Conservation (phyloP, 1,140 invertebrate genomes). For the Sycophaga agraensis region DNA sequence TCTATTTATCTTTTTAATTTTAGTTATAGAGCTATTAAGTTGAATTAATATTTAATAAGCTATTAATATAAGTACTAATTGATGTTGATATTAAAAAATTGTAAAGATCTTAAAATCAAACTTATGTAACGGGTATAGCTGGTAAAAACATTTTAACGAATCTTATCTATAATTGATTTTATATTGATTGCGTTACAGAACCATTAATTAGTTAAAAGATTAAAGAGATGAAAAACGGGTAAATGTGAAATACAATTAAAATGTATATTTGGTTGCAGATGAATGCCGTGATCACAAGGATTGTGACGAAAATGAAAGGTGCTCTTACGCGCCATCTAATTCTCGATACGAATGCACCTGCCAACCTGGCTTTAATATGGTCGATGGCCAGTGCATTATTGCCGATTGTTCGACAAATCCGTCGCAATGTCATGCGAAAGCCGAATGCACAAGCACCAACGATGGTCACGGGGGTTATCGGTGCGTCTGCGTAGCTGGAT, state of each 20-base stretch:
- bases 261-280: slow-evolving; percentile 48
- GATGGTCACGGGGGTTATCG: slow-evolving; percentile 61
- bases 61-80: too few species aligned
- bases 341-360: slow-evolving; percentile 71
- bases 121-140: too few species aligned
- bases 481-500: slow-evolving; percentile 79
- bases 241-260: too few species aligned
- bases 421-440: slow-evolving; percentile 65
- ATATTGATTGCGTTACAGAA: too few species aligned
- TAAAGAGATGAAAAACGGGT: too few species aligned
- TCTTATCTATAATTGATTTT: too few species aligned
- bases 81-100: too few species aligned
- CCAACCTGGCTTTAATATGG: slow-evolving; percentile 58
- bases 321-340: slow-evolving; percentile 63
- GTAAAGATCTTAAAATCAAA: too few species aligned
- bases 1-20: background rate
- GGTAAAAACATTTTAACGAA: too few species aligned
- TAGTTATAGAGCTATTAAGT: too few species aligned
- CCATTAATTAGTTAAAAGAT: too few species aligned
- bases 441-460: slow-evolving; percentile 61
- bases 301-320: slow-evolving; percentile 77
- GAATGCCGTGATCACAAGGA: slow-evolving; percentile 70
- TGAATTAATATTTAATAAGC: background rate
- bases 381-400: slow-evolving; percentile 62
- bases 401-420: slow-evolving; percentile 51